These are phyloP conservation scores for Apotomis turbidana DNA, from an alignment of 2,888 invertebrate species.

Conservation along the genomic window DNA sequence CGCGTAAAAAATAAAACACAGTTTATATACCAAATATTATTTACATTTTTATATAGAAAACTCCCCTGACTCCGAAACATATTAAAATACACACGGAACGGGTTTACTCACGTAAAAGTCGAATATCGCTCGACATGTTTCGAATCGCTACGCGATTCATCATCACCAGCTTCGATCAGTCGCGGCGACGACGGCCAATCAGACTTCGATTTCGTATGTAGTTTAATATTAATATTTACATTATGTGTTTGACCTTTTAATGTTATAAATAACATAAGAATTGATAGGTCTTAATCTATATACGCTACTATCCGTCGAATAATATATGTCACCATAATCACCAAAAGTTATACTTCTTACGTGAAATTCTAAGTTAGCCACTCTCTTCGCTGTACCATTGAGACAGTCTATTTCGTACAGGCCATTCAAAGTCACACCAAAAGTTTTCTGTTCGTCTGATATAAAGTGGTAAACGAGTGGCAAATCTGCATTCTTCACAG, in stretches of 20 bases:
- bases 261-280: slow-evolving; percentile 68
- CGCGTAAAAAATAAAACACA: too few relatives aligned
- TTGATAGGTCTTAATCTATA: slow-evolving; percentile 68
- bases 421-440: slow-evolving; percentile 62
- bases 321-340: slow-evolving; percentile 75
- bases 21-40: too few relatives aligned
- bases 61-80: too few relatives aligned
- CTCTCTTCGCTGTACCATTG: slow-evolving; percentile 68
- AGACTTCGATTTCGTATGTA: too few relatives aligned
- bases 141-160: too few relatives aligned
- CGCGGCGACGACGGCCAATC: too few relatives aligned
- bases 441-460: slow-evolving; percentile 61
- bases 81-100: too few relatives aligned
- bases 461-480: slow-evolving; percentile 64
- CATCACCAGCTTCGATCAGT: too few relatives aligned
- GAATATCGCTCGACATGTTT: too few relatives aligned
- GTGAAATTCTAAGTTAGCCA: slow-evolving; percentile 61
- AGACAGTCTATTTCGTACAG: slow-evolving; percentile 67
- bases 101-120: too few relatives aligned
- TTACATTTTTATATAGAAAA: too few relatives aligned
- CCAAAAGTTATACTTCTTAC: slow-evolving; percentile 71
- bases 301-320: slow-evolving; percentile 63
- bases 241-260: slow-evolving; percentile 51
- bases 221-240: slow-evolving; percentile 3
- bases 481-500: slow-evolving; percentile 68